A percentile compares a stretch with the other conserved stretches of the same genome.
These are phyloP conservation scores for Luidia sarsii DNA, from an alignment of 53 echinoderm and acorn worm species.

Conservation along the genomic window DNA sequence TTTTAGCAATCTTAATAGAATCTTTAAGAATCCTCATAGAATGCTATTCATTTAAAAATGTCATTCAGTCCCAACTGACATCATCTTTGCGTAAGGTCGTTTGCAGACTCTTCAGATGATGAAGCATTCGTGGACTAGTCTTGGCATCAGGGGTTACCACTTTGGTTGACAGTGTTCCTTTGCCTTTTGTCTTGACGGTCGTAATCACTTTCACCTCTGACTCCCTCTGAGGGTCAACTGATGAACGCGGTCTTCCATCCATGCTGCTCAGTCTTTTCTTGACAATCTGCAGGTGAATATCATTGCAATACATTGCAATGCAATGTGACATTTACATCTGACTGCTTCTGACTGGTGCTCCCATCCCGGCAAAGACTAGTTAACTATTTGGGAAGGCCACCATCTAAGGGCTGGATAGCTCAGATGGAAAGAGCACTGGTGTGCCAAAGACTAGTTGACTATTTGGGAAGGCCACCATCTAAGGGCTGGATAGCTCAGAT, in stretches of 20 bases:
- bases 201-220: constrained; percentile 94
- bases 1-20: no score
- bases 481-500: no score
- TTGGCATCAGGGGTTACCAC: constrained; percentile 43
- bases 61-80: constrained; percentile 89
- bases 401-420: background rate
- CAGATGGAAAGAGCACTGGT: background rate
- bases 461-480: no score
- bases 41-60: no score
- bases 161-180: constrained; percentile 27
- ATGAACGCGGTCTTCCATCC: background rate
- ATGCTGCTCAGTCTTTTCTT: constrained; percentile 23
- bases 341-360: no score
- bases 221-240: constrained; percentile 24
- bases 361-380: constrained; percentile 7
- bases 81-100: constrained; percentile 92
- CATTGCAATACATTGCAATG: no score
- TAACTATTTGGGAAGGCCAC: constrained; percentile 7
- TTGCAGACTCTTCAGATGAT: constrained; percentile 83
- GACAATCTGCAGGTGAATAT: constrained; percentile 29
- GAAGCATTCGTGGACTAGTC: constrained; percentile 56
- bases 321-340: background rate
- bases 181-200: constrained; percentile 87
- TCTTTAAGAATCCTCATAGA: no score
- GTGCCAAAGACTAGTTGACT: no score